phyloP scores from a whole-genome alignment of 2,113 vertebrate species.

The Nanger granti region DNA sequence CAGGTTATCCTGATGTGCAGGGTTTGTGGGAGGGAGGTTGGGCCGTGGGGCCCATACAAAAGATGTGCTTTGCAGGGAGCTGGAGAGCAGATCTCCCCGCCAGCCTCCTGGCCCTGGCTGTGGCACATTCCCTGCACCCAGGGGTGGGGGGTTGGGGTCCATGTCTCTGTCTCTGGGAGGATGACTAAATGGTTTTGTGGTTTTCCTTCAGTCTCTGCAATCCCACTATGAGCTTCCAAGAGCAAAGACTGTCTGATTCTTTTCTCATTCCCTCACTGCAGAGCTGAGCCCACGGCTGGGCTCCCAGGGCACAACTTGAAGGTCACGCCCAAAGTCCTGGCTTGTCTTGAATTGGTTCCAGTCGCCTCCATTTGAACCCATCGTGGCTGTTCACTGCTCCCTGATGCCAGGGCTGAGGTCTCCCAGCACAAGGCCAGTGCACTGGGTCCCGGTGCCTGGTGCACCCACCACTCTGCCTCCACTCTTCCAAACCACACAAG shows the following conservation, averaged over 20 bases:
- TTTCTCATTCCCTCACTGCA: neutral
- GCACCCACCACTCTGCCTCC: neutral
- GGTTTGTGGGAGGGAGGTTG: constrained; percentile 32
- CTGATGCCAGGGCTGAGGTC: neutral
- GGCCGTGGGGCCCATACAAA: neutral
- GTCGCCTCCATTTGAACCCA: fast-evolving
- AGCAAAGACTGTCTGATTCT: neutral
- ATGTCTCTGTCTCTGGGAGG: neutral
- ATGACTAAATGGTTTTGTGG: neutral
- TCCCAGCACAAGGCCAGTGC: neutral
- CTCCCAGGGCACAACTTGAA: neutral
- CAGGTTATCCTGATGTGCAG: constrained; percentile 18
- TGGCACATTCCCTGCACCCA: neutral
- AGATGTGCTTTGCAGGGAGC: neutral
- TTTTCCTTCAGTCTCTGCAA: neutral
- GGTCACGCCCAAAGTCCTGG: neutral
- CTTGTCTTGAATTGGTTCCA: neutral
- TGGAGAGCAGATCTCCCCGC: neutral
- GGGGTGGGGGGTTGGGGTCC: neutral
- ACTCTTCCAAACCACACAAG: neutral
- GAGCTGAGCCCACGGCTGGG: neutral
- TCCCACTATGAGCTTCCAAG: neutral
- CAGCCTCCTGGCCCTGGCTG: neutral
- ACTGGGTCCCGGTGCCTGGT: fast-evolving
- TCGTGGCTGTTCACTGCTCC: neutral